These are phyloP conservation scores for Meles meles DNA, from an alignment of 2,113 vertebrate species.

Conservation along the genomic window DNA sequence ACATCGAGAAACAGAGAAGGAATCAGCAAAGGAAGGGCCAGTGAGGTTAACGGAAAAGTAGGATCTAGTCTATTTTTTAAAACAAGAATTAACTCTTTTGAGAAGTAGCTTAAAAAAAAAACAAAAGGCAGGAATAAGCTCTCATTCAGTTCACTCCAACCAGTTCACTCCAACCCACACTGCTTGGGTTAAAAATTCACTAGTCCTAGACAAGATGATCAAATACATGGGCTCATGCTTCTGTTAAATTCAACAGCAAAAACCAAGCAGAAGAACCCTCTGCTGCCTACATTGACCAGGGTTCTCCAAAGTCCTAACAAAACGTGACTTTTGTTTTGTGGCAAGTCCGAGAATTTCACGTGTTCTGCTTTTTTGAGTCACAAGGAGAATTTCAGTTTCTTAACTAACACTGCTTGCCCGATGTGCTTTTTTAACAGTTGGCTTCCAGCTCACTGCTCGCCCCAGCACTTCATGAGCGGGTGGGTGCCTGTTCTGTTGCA, in stretches of 20 bases:
- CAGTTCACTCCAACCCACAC: neutral
- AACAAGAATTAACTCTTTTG: neutral
- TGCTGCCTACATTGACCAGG: neutral
- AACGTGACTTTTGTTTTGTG: neutral
- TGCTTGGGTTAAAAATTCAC: neutral
- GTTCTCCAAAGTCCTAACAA: neutral
- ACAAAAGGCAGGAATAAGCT: neutral
- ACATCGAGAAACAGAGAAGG: neutral
- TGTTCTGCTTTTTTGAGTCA: neutral
- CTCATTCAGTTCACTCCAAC: neutral
- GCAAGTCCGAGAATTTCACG: neutral
- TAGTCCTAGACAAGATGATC: neutral
- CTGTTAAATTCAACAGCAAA: constrained; percentile 10
- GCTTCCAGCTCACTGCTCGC: neutral
- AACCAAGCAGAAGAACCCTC: neutral
- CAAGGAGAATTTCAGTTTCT: neutral
- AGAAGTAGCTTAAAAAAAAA: neutral
- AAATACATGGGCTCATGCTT: neutral
- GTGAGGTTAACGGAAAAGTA: neutral
- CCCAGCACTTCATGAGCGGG: neutral
- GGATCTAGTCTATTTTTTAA: neutral
- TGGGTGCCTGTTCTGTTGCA: neutral
- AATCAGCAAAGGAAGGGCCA: neutral
- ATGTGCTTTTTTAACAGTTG: neutral
- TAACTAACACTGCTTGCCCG: neutral